These are phyloP conservation scores for Australoheros scitulus DNA, from an alignment of 2,113 vertebrate genomes.

Conservation along the genomic window DNA sequence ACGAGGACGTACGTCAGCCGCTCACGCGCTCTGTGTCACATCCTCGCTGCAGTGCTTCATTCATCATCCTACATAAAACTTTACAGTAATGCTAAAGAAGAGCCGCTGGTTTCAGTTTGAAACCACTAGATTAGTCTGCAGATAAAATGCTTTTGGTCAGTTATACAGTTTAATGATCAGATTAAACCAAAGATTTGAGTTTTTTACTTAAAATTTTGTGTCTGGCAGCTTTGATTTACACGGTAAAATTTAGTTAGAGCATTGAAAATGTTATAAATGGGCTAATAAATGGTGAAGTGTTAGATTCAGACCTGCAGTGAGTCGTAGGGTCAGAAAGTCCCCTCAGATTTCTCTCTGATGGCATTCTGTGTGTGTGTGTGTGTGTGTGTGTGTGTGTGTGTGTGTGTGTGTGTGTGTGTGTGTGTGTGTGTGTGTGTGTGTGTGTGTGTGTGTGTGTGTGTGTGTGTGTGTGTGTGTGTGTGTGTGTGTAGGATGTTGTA, in stretches of 20 bases:
- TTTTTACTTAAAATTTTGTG: not conserved
- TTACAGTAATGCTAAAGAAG: too few relatives aligned
- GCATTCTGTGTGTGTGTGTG: not conserved
- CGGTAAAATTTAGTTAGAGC: not conserved
- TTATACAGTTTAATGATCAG: not conserved
- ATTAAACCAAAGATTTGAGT: not conserved
- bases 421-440: not conserved
- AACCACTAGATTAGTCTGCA: not conserved
- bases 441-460: not conserved
- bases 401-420: too few relatives aligned
- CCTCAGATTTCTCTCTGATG: not conserved
- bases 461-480: too few relatives aligned
- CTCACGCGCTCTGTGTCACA: not conserved
- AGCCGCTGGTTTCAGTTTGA: not conserved
- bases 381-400: slow-evolving; percentile 21
- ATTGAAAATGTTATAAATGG: not conserved
- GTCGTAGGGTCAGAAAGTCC: too few relatives aligned
- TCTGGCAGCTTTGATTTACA: not conserved
- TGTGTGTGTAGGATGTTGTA: not conserved
- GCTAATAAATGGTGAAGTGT: not conserved
- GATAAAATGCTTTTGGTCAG: too few relatives aligned
- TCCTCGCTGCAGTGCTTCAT: not conserved
- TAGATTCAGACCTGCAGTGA: too few relatives aligned
- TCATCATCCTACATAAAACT: too few relatives aligned
- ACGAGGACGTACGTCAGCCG: slow-evolving; percentile 86